Percentiles rank a stretch among this genome's conserved stretches.
Evolutionary conservation across 2,888 invertebrate genomes (phyloP).

Genomic region (Troilus luridus): DNA sequence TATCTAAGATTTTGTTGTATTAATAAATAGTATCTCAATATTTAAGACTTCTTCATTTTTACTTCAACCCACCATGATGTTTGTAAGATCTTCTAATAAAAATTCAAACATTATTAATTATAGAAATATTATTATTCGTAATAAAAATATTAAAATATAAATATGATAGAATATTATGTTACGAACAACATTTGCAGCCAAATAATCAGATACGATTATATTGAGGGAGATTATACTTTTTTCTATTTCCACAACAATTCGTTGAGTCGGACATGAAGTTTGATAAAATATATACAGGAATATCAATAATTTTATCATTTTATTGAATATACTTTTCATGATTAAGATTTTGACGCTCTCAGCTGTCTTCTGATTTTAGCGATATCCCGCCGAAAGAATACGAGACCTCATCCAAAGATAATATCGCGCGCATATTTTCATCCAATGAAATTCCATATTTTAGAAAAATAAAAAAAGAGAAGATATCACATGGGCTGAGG

Average conservation of each 20-base stretch:
- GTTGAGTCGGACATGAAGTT: neutral
- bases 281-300: neutral
- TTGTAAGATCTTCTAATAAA: too few species aligned
- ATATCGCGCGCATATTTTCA: neutral
- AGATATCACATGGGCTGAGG: neutral
- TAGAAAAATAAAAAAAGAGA: neutral
- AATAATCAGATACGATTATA: too few species aligned
- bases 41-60: too few species aligned
- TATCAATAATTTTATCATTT: neutral
- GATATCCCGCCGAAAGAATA: neutral
- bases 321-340: neutral
- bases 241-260: neutral
- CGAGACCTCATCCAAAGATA: neutral
- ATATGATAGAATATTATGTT: too few species aligned
- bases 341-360: neutral
- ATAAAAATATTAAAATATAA: too few species aligned
- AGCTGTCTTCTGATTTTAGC: neutral
- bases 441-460: neutral
- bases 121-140: too few species aligned
- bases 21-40: too few species aligned
- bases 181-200: too few species aligned
- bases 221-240: too few species aligned
- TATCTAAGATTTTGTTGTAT: too few species aligned
- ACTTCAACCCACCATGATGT: too few species aligned
- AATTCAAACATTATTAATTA: too few species aligned